Percentiles rank a stretch among this genome's conserved stretches.
Evolutionary conservation across 2,113 vertebrate species (phyloP).

Genomic region (Mirounga angustirostris): DNA sequence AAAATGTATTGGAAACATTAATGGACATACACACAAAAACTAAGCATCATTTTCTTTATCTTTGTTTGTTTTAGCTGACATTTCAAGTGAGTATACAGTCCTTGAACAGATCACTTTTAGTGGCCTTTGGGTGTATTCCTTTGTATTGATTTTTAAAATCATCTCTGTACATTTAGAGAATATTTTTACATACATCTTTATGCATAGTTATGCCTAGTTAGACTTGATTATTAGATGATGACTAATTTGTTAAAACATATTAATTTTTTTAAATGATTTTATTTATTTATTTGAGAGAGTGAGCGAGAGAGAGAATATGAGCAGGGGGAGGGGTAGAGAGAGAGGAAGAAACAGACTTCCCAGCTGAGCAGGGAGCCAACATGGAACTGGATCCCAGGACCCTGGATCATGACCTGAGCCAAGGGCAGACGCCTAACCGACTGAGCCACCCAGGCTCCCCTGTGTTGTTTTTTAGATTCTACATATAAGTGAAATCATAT

Average conservation of each 20-base stretch:
- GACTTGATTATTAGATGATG: neutral
- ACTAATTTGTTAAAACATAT: neutral
- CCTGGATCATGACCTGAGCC: neutral
- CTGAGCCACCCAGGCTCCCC: neutral
- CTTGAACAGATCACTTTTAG: neutral
- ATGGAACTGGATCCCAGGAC: neutral
- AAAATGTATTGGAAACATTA: neutral
- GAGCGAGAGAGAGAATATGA: neutral
- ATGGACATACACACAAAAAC: neutral
- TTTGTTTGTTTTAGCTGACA: neutral
- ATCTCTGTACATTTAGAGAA: neutral
- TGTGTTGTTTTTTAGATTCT: neutral
- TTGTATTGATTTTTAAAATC: neutral
- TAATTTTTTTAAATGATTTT: neutral
- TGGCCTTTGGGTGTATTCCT: neutral
- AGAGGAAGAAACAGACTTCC: neutral
- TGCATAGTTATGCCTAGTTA: neutral
- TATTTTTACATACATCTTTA: neutral
- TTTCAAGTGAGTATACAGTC: neutral
- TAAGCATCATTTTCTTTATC: neutral
- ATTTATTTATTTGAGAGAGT: neutral
- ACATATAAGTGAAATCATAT: neutral
- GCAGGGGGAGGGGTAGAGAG: neutral
- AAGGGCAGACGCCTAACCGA: neutral
- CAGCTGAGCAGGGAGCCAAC: neutral